Conservation (phyloP, 37 sponge, comb jelly and placozoan species). For the Mnemiopsis leidyi region DNA sequence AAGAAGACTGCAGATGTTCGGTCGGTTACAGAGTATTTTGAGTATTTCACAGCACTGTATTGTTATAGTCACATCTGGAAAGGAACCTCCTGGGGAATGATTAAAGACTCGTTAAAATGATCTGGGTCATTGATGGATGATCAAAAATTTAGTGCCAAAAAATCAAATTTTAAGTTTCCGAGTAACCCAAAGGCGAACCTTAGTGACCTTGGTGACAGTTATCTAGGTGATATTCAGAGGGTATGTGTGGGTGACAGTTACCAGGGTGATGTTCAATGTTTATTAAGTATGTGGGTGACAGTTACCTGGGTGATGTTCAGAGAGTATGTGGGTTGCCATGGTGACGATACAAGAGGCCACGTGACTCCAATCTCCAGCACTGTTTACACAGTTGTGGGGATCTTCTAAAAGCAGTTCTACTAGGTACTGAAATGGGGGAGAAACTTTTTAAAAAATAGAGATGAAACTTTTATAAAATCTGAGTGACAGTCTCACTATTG, state of each 20-base stretch:
- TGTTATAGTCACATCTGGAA: not conserved
- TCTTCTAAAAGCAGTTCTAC: not conserved
- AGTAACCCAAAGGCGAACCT: too few relatives aligned
- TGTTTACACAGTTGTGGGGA: not conserved
- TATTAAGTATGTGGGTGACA: not conserved
- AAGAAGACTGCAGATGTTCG: not conserved
- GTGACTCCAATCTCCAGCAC: constrained; percentile 11
- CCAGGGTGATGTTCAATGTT: not conserved
- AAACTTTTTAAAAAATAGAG: not conserved
- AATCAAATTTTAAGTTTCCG: too few relatives aligned
- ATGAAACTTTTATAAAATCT: not conserved
- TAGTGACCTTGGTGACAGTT: too few relatives aligned
- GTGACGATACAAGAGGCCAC: not conserved
- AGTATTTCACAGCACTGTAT: not conserved
- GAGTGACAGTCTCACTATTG: not conserved
- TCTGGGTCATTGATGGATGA: not conserved
- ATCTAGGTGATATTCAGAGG: not conserved
- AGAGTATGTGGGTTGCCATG: not conserved
- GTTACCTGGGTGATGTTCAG: not conserved
- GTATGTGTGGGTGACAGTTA: not conserved
- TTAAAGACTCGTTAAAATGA: too few relatives aligned
- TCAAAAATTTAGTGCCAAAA: too few relatives aligned
- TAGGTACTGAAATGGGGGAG: not conserved
- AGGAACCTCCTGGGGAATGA: not conserved
- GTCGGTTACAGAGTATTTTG: not conserved